phyloP scores from a whole-genome alignment of 2,888 invertebrate genomes.

The Emesis furor region DNA sequence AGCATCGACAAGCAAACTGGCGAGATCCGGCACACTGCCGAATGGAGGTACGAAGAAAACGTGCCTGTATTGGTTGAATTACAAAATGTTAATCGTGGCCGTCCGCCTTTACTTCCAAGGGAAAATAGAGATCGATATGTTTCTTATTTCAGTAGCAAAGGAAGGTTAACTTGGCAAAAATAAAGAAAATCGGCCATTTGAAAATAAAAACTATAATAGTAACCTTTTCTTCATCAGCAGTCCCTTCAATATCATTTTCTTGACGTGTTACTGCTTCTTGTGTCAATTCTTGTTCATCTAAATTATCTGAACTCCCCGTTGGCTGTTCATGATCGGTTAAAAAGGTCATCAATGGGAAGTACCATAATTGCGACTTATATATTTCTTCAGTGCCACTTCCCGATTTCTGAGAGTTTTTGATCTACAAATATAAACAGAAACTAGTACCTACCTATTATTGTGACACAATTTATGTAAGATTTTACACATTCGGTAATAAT shows the following conservation, averaged over 20 bases:
- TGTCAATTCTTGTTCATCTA: conserved; percentile 27
- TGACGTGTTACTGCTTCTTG: conserved; percentile 27
- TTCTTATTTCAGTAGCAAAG: conserved; percentile 12
- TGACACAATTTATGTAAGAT: too few relatives aligned
- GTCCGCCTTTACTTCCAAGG: conserved; percentile 21
- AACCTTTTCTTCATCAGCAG: too few relatives aligned
- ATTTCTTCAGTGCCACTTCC: too few relatives aligned
- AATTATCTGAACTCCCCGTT: conserved; percentile 23
- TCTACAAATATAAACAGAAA: conserved; percentile 19
- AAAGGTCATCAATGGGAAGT: conserved; percentile 3
- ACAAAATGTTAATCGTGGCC: conserved; percentile 22
- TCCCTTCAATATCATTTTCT: neutral
- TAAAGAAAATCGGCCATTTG: too few relatives aligned
- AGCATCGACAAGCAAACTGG: too few relatives aligned
- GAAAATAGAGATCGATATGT: conserved; percentile 26
- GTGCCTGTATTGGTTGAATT: conserved; percentile 15
- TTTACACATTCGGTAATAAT: too few relatives aligned
- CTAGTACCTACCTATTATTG: too few relatives aligned
- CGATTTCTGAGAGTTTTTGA: neutral
- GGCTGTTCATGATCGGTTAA: conserved; percentile 17
- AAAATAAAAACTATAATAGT: too few relatives aligned
- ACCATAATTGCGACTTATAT: too few relatives aligned
- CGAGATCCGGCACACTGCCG: too few relatives aligned
- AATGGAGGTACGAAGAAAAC: too few relatives aligned
- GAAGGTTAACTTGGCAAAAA: too few relatives aligned